A percentile compares a stretch with the other conserved stretches of the same genome.
Evolutionary conservation across 2,888 invertebrate species (phyloP).

Genomic region (Heliconius cydno): DNA sequence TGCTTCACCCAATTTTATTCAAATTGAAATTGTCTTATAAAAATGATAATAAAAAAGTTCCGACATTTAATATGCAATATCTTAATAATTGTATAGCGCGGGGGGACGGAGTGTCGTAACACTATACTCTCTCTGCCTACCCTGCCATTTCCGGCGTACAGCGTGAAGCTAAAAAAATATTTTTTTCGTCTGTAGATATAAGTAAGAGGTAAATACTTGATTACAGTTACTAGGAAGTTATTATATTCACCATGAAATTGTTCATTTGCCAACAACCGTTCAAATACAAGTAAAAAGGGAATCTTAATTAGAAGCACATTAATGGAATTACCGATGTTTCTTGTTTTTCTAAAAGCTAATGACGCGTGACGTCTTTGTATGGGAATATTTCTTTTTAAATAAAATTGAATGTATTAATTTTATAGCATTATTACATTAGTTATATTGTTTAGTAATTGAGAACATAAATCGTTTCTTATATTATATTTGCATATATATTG

Average conservation of each 20-base stretch:
- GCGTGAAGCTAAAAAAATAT: not conserved
- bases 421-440: slow-evolving; percentile 20
- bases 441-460: slow-evolving; percentile 3
- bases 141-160: not conserved
- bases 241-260: slow-evolving; percentile 21
- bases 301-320: slow-evolving; percentile 28
- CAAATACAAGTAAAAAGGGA: slow-evolving; percentile 18
- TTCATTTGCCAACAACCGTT: slow-evolving; percentile 21
- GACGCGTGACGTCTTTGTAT: slow-evolving; percentile 30
- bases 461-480: not conserved
- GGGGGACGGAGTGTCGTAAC: not conserved
- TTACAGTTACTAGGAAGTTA: slow-evolving; percentile 9
- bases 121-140: not conserved
- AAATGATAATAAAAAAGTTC: too few relatives aligned
- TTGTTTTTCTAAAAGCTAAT: slow-evolving; percentile 29
- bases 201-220: not conserved
- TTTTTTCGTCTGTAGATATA: not conserved
- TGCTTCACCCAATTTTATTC: not conserved
- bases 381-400: slow-evolving; percentile 29
- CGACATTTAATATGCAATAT: not conserved
- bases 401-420: not conserved
- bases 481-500: not conserved
- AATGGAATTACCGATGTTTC: slow-evolving; percentile 26
- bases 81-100: not conserved
- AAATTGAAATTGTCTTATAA: too few relatives aligned